These are phyloP conservation scores for Chaetura pelagica DNA, from an alignment of 2,113 vertebrate genomes.

Conservation along the genomic window DNA sequence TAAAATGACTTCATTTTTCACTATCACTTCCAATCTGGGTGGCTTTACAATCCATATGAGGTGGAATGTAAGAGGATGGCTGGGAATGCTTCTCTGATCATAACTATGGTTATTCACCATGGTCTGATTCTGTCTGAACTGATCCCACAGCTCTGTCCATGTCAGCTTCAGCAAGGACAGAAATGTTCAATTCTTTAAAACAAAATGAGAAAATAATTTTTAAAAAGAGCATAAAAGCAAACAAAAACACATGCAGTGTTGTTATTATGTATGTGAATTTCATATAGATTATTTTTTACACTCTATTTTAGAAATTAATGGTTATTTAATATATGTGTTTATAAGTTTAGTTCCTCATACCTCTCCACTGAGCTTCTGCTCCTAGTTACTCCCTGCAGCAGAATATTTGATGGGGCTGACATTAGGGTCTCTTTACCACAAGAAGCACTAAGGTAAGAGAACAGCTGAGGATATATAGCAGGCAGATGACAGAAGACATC, in stretches of 20 bases:
- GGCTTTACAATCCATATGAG: not conserved
- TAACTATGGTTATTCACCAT: rapidly evolving
- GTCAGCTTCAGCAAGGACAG: not conserved
- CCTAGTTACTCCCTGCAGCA: not conserved
- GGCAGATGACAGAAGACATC: not conserved
- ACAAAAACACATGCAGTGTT: not conserved
- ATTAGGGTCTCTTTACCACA: rapidly evolving
- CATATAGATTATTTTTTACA: not conserved
- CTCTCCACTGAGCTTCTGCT: not conserved
- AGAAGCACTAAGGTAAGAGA: not conserved
- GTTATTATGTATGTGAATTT: not conserved
- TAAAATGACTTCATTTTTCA: not conserved
- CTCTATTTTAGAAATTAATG: not conserved
- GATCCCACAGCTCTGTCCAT: too few species aligned
- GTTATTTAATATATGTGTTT: not conserved
- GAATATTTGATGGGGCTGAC: not conserved
- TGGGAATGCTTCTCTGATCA: not conserved
- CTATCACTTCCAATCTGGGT: rapidly evolving
- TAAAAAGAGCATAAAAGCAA: not conserved
- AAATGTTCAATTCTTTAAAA: not conserved
- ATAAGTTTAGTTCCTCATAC: not conserved
- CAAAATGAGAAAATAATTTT: not conserved
- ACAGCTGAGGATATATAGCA: not conserved
- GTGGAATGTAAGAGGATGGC: not conserved
- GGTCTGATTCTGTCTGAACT: not conserved